These are phyloP conservation scores for Otolemur crassicaudatus DNA, from an alignment of 2,797 vertebrate species.

Conservation along the genomic window DNA sequence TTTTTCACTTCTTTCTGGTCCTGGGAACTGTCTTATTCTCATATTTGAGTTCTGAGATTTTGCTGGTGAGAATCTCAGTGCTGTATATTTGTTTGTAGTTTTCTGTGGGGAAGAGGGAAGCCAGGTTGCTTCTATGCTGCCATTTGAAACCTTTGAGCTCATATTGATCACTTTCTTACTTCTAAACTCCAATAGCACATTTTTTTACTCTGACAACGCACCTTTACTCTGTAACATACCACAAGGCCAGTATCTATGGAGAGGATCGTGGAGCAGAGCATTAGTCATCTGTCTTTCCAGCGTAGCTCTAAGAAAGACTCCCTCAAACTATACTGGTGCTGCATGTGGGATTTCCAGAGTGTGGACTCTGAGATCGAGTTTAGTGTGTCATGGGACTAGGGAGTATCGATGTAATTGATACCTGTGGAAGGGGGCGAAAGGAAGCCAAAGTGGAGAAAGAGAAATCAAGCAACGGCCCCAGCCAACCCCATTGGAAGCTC, in stretches of 20 bases:
- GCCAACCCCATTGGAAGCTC: not conserved
- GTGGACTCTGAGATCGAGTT: not conserved
- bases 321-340: not conserved
- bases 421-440: not conserved
- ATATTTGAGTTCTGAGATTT: not conserved
- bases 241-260: not conserved
- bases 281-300: not conserved
- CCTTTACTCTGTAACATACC: not conserved
- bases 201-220: not conserved
- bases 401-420: not conserved
- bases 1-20: not conserved
- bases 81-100: not conserved
- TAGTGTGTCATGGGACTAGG: not conserved
- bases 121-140: not conserved
- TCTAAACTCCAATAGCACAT: not conserved
- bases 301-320: not conserved
- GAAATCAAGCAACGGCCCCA: not conserved
- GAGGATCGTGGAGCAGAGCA: not conserved
- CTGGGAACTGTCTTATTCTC: not conserved
- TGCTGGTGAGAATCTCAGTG: not conserved
- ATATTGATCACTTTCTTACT: conserved; percentile 1
- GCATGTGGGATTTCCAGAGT: not conserved
- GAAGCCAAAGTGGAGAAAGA: not conserved
- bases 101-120: not conserved
- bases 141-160: not conserved